Evolutionary conservation across 1,140 invertebrate species (phyloP), one percentile per base, ranked within the genome.

Genomic region (Nasonia vitripennis): DNA sequence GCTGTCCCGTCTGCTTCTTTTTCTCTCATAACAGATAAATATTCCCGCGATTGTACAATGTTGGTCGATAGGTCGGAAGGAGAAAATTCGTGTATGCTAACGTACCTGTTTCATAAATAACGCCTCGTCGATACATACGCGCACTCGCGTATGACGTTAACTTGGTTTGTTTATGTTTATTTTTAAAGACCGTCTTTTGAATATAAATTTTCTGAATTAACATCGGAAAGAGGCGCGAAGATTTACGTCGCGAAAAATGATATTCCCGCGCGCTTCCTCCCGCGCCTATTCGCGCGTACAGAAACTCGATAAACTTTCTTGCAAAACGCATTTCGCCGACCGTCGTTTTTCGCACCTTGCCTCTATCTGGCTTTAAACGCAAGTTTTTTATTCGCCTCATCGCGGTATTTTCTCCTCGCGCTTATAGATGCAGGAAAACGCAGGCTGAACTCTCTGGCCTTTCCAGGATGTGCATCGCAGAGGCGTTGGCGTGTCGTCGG

Each of bases 361-460:
- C 55, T 2, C 27, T 62, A 17, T 14, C 11, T 51, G 1, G 14
- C 3, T n/a, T 7, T 62, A 17, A 27, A 20, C 17, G 55, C 6
- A 17, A 17, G 55, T 62, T n/a, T 62, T n/a, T 62, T 17, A 5
- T n/a, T 14, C 55, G 4, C 17, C 55, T 20, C 17, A 62, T 62
- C 55, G 20, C 51, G 51, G 51, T 10, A 55, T 55, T 55, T 55
- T 55, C 51, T 55, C 51, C 17, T 55, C 14, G 6, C 7, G 20
- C 55, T 9, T 37, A 37, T 37, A 12, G 17, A 45, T 74, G 37
- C 34, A 37, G 34, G 34, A 74, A 74, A 71, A 71, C 23, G 10
- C 23, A 7, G 41, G 2, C 6, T 74, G 73, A 74, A 74, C 73
- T 74, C 55, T 62, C 34, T 78, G 45, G 17, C 75, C 75, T 78